Evolutionary conservation across 2,888 invertebrate genomes (phyloP), one percentile per base, ranked within the genome.

Genomic region (Scelioninae gen. 1): DNA sequence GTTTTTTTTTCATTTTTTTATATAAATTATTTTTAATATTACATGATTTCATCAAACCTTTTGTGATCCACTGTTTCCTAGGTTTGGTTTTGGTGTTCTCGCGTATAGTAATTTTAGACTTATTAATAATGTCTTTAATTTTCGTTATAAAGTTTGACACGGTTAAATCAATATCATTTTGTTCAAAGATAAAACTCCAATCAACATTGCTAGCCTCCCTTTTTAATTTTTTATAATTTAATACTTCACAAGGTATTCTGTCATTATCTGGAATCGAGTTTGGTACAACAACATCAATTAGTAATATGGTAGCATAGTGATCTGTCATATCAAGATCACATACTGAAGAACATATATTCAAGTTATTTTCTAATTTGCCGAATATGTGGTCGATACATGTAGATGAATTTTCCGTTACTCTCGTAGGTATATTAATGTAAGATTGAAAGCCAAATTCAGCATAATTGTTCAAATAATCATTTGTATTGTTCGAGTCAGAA

Each of bases 61-160:
- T 51, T 0, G 63, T 49, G 1, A 65, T 65, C 63, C 63, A 65
- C 13, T 47, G 34, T 7, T 16, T 65, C 49, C 63, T 47, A 34
- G 16, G n/a, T 62, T 45, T 62, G 11, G 3, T 31, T 31, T 45
- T 5, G n/a, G 2, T 29, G 10, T 23, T n/a, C 13, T 1, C 15
- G n/a, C 23, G 40, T 40, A 40, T 40, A 11, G 8, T 40, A 45
- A 15, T 45, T 32, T 62, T 13, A 11, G 45, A 62, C 8, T 0
- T 4, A 1, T 45, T 9, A 43, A 62, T 62, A 16, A 23, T 31
- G 0, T 47, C 1, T 31, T 62, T 9, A 23, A 62, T n/a, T 2
- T 9, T 62, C 3, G 45, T 9, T 13, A 62, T 32, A 31, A 62
- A 62, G 4, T 15, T 31, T 15, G 23, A 11, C 13, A 47, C 8